Evolutionary conservation across 1,140 invertebrate species (phyloP).

Genomic region (Charaxes varanes): DNA sequence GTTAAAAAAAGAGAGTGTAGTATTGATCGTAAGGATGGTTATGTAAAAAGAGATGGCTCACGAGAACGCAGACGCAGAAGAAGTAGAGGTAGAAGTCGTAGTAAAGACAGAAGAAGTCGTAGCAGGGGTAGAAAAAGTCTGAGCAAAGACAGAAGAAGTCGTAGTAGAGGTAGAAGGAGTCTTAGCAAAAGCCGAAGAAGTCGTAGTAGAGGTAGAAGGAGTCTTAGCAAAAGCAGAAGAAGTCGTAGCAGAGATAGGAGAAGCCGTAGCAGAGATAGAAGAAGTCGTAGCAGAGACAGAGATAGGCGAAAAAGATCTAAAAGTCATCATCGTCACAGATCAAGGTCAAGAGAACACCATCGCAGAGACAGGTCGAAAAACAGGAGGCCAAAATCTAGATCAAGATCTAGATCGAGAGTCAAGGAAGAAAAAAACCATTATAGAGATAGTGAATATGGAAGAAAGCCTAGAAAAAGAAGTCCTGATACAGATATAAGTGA

Average conservation of each 20-base stretch:
- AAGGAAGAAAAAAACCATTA: constrained; percentile 35
- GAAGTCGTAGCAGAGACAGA: constrained; percentile 39
- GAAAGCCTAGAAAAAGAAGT: constrained; percentile 57
- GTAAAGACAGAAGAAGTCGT: too few relatives aligned
- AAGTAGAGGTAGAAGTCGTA: constrained; percentile 34
- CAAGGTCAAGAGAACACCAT: constrained; percentile 44
- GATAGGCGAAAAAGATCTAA: constrained; percentile 32
- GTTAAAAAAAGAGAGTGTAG: constrained; percentile 39
- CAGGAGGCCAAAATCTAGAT: constrained; percentile 39
- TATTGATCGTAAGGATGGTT: constrained; percentile 44
- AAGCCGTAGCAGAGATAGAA: constrained; percentile 35
- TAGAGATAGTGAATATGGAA: constrained; percentile 45
- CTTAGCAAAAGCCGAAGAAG: constrained; percentile 32
- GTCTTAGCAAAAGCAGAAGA: too few relatives aligned
- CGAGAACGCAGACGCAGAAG: constrained; percentile 36
- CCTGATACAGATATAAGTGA: constrained; percentile 76
- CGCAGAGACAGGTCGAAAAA: constrained; percentile 46
- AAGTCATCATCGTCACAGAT: constrained; percentile 40
- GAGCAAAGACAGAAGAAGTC: constrained; percentile 37
- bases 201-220: constrained; percentile 27
- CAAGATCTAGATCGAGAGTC: constrained; percentile 18
- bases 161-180: constrained; percentile 42
- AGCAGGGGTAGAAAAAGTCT: constrained; percentile 35
- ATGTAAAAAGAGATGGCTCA: constrained; percentile 33
- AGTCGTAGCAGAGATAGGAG: constrained; percentile 32